Base-by-base conservation (phyloP, 1,140 invertebrate species). In the Orius insidiosus region DNA sequence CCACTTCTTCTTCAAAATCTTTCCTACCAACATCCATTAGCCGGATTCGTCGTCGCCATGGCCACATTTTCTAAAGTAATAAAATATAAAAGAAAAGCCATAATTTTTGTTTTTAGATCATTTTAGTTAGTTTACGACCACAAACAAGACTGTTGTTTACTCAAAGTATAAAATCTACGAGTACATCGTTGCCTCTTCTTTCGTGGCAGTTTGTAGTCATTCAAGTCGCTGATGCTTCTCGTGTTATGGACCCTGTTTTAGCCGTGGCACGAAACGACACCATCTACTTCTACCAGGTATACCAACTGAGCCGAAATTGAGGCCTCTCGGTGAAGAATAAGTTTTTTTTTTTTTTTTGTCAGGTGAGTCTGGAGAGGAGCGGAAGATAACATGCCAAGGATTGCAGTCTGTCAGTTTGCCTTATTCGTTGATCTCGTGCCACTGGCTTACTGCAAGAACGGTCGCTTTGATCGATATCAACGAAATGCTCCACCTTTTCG, bases 191-290 rank as follows among this genome's bases (percentile, higher is more conserved):
- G 10, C 93, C 93, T 0, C 71, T 95, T 32, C 61, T 97, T 5
- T 78, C 85, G 2, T 97, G 92, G 92, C 80, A 95, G 67, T 76
- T 93, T 68, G 79, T 88, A 34, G 67, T 88, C 14, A 80, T 93
- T 59, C 78, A 88, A 60, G 70, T 79, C 48, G 69, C 77, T 42
- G 72, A 83, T 45, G 48, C 49, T 59, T 64, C 72, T 56, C 70
- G 78, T 53, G 64, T 82, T 60, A 69, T 88, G 54, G 76, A 83
- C 68, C 80, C 87, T 35, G 78, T 95, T 15, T 64, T 97, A 32
- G 88, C 89, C 16, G 80, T 88, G 60, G 86, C 78, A 1, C 65
- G 87, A 41, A 81, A 88, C 47, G 74, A 71, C 44, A 75, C 73
- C 39, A 67, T 92, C 18, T 75, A 79, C 61, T 92, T 90, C 62